These are phyloP conservation scores for Dicentrarchus labrax DNA, from an alignment of 2,113 vertebrate species.

Conservation along the genomic window DNA sequence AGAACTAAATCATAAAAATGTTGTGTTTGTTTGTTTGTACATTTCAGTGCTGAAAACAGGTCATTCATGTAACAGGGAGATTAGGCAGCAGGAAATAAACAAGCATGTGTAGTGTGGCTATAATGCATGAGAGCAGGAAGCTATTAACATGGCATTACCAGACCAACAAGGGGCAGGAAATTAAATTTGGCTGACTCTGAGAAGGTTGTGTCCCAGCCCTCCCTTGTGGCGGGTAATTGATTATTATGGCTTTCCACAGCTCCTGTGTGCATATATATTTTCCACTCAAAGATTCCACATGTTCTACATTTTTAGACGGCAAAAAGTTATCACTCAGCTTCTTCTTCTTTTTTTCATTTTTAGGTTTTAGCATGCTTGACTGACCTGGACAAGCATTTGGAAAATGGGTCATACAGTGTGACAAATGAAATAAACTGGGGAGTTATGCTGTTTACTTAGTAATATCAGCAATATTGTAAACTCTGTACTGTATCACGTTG, in stretches of 20 bases:
- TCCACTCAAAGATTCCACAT: neutral
- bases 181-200: constrained; percentile 82
- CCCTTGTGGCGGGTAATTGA: constrained; percentile 70
- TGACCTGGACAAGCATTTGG: neutral
- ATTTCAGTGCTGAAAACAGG: constrained; percentile 17
- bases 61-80: constrained; percentile 39
- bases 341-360: too few species aligned
- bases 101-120: constrained; percentile 59
- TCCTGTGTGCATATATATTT: constrained; percentile 14
- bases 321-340: neutral
- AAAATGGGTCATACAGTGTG: neutral
- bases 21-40: neutral
- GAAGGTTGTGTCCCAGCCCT: constrained; percentile 81
- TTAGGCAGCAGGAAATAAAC: constrained; percentile 69
- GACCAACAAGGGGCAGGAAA: constrained; percentile 84
- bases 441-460: neutral
- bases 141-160: constrained; percentile 86
- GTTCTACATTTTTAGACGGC: neutral
- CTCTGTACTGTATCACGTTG: too few species aligned
- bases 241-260: constrained; percentile 76
- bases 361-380: neutral
- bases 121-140: constrained; percentile 84
- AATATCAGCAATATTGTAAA: neutral
- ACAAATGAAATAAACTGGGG: neutral
- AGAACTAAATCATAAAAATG: neutral